These are phyloP conservation scores for Mus spicilegus DNA, from an alignment of 2,113 vertebrate genomes.

Conservation along the genomic window DNA sequence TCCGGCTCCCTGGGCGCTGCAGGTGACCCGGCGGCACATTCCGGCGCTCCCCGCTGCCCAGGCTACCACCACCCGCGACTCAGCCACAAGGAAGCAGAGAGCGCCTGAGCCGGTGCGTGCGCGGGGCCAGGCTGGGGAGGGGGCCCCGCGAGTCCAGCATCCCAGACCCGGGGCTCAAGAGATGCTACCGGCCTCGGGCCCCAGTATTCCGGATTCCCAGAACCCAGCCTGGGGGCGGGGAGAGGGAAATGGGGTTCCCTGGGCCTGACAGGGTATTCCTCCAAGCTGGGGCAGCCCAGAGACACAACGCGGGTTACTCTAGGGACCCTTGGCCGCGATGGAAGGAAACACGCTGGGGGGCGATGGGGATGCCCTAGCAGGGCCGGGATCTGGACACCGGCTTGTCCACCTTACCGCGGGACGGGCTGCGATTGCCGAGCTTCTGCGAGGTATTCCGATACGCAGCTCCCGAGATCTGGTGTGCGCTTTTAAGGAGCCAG, in stretches of 20 bases:
- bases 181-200: constrained; percentile 27
- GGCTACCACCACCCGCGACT: constrained; percentile 62
- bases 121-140: constrained; percentile 74
- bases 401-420: constrained; percentile 71
- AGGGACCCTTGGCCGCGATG: constrained; percentile 59
- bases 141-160: constrained; percentile 54
- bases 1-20: constrained; percentile 77
- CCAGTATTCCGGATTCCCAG: constrained; percentile 59
- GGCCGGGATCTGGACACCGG: constrained; percentile 62
- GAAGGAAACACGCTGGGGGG: constrained; percentile 60
- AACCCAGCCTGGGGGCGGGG: constrained; percentile 67
- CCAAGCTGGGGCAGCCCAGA: constrained; percentile 48
- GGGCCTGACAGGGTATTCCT: constrained; percentile 64
- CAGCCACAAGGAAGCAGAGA: constrained; percentile 74
- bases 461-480: constrained; percentile 58
- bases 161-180: constrained; percentile 31
- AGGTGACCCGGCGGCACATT: constrained; percentile 81
- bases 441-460: constrained; percentile 57
- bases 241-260: constrained; percentile 72
- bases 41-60: constrained; percentile 69
- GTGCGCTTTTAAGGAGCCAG: constrained; percentile 79
- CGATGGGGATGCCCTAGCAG: constrained; percentile 53
- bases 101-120: constrained; percentile 80
- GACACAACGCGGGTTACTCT: constrained; percentile 67
- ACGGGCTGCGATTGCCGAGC: constrained; percentile 53